A percentile compares a stretch with the other conserved stretches of the same genome.
phyloP scores from a whole-genome alignment of 64 coral and sea anemone species.

The Montipora cactus region DNA sequence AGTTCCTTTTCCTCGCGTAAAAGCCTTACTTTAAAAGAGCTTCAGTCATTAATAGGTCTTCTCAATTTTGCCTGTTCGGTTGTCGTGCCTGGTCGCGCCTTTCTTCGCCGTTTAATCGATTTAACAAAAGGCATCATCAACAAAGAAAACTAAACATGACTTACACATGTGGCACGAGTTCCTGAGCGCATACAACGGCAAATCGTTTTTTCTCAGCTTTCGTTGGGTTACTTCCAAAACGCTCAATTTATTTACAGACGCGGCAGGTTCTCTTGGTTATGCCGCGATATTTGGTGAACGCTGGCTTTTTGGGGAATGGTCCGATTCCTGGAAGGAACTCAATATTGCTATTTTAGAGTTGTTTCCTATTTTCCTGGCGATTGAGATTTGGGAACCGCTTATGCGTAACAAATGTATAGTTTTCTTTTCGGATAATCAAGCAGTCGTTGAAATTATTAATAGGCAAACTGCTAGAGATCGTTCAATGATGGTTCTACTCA shows the following conservation, averaged over 20 bases:
- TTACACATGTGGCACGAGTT: background rate
- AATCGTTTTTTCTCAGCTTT: background rate
- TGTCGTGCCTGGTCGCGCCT: background rate
- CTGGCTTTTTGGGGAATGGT: too few species aligned
- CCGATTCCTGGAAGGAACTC: too few species aligned
- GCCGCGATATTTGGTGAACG: too few species aligned
- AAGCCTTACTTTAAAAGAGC: background rate
- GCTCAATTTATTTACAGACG: background rate
- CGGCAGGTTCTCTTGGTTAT: background rate
- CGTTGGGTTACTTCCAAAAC: background rate
- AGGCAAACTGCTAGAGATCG: conserved; percentile 19
- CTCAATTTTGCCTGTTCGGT: background rate
- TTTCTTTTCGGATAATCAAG: conserved; percentile 41
- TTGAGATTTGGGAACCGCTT: conserved; percentile 13
- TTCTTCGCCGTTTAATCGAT: background rate
- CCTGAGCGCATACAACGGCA: background rate
- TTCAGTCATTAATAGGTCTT: background rate
- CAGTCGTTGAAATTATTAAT: conserved; percentile 40
- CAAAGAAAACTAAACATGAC: background rate
- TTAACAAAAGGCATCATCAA: background rate
- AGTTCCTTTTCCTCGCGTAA: background rate
- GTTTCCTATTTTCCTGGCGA: conserved; percentile 5
- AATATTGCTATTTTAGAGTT: too few species aligned
- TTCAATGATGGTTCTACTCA: conserved; percentile 20
- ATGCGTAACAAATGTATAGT: conserved; percentile 3